These are phyloP conservation scores for Microtus montanus DNA, from an alignment of 2,113 vertebrate species.

Conservation along the genomic window DNA sequence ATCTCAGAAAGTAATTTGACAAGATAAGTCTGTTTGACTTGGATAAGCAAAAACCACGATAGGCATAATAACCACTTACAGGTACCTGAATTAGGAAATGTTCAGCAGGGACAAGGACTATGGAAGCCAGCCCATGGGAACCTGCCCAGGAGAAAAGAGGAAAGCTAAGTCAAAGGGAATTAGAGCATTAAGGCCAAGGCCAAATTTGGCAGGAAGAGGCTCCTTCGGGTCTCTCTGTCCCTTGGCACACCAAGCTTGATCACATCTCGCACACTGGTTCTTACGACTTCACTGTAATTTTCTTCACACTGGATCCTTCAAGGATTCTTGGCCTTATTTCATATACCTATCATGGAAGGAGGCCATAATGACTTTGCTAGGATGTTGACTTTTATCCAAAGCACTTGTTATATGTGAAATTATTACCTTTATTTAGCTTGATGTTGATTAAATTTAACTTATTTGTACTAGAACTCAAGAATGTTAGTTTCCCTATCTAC, in stretches of 20 bases:
- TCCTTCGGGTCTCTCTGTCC: neutral
- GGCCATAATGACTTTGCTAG: neutral
- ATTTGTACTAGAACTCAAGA: neutral
- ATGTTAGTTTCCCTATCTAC: neutral
- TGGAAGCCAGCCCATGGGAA: neutral
- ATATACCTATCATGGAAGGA: neutral
- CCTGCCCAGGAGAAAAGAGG: neutral
- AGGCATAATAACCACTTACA: neutral
- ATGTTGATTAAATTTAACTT: neutral
- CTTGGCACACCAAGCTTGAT: neutral
- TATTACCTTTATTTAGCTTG: neutral
- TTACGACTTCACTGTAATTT: neutral
- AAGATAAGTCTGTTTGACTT: slow-evolving; percentile 44
- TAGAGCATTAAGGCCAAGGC: neutral
- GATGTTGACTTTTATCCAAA: neutral
- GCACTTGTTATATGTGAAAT: neutral
- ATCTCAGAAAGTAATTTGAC: slow-evolving; percentile 19
- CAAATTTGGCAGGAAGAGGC: neutral
- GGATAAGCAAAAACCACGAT: slow-evolving; percentile 9
- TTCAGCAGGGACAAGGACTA: neutral
- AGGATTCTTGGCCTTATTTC: neutral
- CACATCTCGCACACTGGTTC: neutral
- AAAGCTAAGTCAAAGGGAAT: neutral
- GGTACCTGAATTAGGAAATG: neutral
- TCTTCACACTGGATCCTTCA: neutral